These are phyloP conservation scores for Coregonus ussuriensis DNA, from an alignment of 2,797 vertebrate genomes.

Conservation along the genomic window DNA sequence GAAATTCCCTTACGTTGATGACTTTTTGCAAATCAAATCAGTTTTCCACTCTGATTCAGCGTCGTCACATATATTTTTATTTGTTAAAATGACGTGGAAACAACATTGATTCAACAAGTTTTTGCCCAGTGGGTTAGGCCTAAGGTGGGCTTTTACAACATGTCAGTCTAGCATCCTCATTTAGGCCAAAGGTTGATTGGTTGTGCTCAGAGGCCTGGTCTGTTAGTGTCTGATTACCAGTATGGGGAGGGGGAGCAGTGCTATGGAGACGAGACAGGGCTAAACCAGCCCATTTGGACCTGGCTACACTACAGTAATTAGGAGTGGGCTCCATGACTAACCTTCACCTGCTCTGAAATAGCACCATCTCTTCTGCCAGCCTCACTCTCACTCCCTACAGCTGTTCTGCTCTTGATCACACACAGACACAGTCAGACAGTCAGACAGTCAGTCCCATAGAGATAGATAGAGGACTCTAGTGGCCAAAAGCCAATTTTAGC, in stretches of 20 bases:
- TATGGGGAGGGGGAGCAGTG: conserved; percentile 42
- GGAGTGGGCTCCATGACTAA: conserved; percentile 54
- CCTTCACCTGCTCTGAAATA: conserved; percentile 57
- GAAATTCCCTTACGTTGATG: too few species aligned
- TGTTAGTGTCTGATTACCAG: conserved; percentile 5
- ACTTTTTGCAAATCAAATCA: too few species aligned
- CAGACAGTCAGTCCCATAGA: conserved; percentile 29
- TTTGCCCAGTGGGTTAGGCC: too few species aligned
- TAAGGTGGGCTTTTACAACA: background rate
- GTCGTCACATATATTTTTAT: too few species aligned
- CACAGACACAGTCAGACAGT: background rate
- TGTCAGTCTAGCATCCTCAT: background rate
- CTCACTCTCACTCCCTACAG: conserved; percentile 53
- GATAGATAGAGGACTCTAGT: too few species aligned
- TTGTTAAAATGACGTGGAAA: too few species aligned
- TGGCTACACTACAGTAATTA: conserved; percentile 62
- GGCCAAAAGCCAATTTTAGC: too few species aligned
- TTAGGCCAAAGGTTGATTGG: background rate
- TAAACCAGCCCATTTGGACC: conserved; percentile 62
- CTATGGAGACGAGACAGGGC: conserved; percentile 26
- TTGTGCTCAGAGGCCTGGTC: background rate
- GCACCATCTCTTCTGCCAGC: conserved; percentile 55
- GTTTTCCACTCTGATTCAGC: too few species aligned
- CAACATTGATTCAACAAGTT: too few species aligned
- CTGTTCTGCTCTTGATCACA: conserved; percentile 59